Evolutionary conservation across 2,113 vertebrate species (phyloP), one percentile per base, ranked within the genome.

Genomic region (Megatriorchis doriae): DNA sequence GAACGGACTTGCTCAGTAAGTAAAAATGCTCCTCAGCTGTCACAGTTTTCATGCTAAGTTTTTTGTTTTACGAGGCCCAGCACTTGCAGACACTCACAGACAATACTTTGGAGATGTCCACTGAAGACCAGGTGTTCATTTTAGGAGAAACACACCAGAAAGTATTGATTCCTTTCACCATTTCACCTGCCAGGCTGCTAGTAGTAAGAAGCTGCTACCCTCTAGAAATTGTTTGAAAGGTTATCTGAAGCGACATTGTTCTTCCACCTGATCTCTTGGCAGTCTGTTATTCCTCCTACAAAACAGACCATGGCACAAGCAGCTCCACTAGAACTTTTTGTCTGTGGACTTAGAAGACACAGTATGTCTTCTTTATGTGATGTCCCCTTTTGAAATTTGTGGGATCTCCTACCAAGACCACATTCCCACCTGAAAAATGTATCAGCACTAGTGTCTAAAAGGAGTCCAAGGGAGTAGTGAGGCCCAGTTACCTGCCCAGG

Each of bases 21-120:
- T 88, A 84, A 89, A 97, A 95, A 62, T 62, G 43, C 32, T 96
- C 63, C 82, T 91, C 50, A 85, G 43, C 58, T 81, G 86, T 86
- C 65, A 79, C 31, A 74, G 55, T 67, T 91, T 86, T 85, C 50
- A 47, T 21, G 4, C 10, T 26, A 34, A 25, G 4, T n/a, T 42
- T 93, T 87, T 73, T 70, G 19, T 94, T 97, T 85, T 61, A 58
- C 81, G 94, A 90, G 42, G 18, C 31, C 36, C 27, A 63, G 81
- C 19, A 59, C 72, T 87, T 3, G 0, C 55, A 81, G 38, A 13
- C 6, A 7, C 13, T 70, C 15, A 16, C 53, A 91, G 43, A 48
- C 47, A 26, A 21, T 47, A 25, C 31, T 77, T 63, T 56, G 82
- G n/a, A 82, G 26, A 14, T 56, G 16, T 86, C 34, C 27, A 16